phyloP scores from a whole-genome alignment of 35 echinoderm and acorn worm species.

The Stichopus chloronotus region DNA sequence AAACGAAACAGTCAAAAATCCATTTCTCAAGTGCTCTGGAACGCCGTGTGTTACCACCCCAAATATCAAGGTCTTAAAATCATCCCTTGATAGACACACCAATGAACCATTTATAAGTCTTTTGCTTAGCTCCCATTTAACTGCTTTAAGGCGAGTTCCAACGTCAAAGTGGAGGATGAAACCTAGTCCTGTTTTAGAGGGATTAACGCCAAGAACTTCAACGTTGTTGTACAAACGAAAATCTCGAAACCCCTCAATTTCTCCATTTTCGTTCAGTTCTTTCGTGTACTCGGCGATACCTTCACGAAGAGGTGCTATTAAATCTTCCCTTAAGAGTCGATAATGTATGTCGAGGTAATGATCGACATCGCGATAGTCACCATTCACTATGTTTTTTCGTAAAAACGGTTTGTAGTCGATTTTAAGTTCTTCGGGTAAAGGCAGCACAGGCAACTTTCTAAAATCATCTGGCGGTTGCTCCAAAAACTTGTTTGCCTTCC shows the following conservation, averaged over 20 bases:
- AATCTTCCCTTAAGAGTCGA: conserved; percentile 72
- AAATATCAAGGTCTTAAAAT: conserved; percentile 75
- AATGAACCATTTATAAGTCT: conserved; percentile 76
- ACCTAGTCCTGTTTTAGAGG: too few relatives aligned
- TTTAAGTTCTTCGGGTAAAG: conserved; percentile 46
- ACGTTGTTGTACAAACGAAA: conserved; percentile 30
- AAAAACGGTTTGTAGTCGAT: conserved; percentile 43
- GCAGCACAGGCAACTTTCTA: conserved; percentile 57
- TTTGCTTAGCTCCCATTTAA: conserved; percentile 62
- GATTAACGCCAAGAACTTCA: background rate
- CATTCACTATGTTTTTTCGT: conserved; percentile 65
- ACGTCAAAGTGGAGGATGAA: background rate
- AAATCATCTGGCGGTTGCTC: conserved; percentile 63
- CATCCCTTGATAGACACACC: conserved; percentile 80
- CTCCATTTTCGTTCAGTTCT: background rate
- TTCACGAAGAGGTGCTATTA: conserved; percentile 61
- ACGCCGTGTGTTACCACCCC: conserved; percentile 70
- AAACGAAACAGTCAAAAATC: conserved; percentile 46
- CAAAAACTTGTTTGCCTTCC: background rate
- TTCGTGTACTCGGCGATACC: conserved; percentile 52
- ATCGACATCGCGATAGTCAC: conserved; percentile 36
- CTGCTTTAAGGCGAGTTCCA: background rate
- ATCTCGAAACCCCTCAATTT: background rate
- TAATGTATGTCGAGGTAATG: conserved; percentile 82
- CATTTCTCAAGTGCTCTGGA: conserved; percentile 30